These are phyloP conservation scores for Acanthococcus lagerstroemiae DNA, from an alignment of 2,888 invertebrate species.

Conservation along the genomic window DNA sequence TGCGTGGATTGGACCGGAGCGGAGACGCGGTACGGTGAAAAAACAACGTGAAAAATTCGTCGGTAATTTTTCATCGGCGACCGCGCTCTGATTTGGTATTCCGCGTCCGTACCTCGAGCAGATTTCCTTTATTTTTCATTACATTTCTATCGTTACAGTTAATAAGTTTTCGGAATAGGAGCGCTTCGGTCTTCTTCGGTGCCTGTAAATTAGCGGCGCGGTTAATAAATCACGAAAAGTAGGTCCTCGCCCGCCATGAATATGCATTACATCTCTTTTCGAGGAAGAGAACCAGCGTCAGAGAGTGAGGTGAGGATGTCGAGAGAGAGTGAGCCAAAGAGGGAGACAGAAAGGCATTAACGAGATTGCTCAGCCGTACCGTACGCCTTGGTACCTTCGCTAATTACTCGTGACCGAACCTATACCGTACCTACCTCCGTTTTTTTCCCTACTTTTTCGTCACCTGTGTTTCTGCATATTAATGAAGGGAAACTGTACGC, in stretches of 20 bases:
- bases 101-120: conserved; percentile 2
- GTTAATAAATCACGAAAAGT: conserved; percentile 30
- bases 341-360: conserved; percentile 15
- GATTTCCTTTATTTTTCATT: conserved; percentile 22
- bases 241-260: conserved; percentile 27
- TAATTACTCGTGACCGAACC: conserved; percentile 30
- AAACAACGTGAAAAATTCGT: neutral
- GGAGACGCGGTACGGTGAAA: too few relatives aligned
- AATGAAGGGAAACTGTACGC: conserved; percentile 26
- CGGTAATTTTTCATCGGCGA: neutral
- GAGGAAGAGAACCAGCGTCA: neutral
- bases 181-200: neutral
- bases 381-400: conserved; percentile 20
- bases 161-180: conserved; percentile 13
- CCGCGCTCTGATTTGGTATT: neutral
- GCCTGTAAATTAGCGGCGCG: conserved; percentile 24
- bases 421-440: conserved; percentile 13
- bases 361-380: conserved; percentile 26
- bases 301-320: too few relatives aligned
- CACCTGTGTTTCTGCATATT: conserved; percentile 24
- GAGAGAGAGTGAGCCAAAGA: neutral
- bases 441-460: neutral
- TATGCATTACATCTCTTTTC: conserved; percentile 21
- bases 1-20: neutral
- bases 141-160: conserved; percentile 29